phyloP scores from a whole-genome alignment of 2,888 invertebrate species.

The Tetragonisca angustula region DNA sequence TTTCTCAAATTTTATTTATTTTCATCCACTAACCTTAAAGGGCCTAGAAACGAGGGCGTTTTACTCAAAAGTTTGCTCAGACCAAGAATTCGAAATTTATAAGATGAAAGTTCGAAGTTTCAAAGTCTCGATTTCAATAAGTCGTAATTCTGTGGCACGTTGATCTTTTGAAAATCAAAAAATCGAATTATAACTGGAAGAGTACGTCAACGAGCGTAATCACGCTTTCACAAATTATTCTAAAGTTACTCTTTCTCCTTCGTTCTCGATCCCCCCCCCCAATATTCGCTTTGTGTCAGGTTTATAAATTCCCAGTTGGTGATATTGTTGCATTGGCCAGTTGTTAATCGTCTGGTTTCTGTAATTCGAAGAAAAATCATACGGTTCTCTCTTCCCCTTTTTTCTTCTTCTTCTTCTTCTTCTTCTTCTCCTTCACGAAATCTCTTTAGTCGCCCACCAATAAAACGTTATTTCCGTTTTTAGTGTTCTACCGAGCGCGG shows the following conservation, averaged over 20 bases:
- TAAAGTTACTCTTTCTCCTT: background rate
- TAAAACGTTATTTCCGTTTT: conserved; percentile 68
- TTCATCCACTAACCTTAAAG: too few relatives aligned
- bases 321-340: conserved; percentile 23
- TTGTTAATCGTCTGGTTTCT: background rate
- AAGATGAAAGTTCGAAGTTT: too few relatives aligned
- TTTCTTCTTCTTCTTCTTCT: background rate
- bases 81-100: too few relatives aligned
- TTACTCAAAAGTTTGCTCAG: too few relatives aligned
- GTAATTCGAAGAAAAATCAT: conserved; percentile 27
- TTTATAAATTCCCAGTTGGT: conserved; percentile 31
- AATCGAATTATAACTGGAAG: background rate
- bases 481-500: conserved; percentile 48
- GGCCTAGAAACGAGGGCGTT: too few relatives aligned
- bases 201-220: background rate
- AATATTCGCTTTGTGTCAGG: conserved; percentile 23
- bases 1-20: too few relatives aligned
- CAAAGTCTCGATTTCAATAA: too few relatives aligned
- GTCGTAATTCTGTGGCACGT: background rate
- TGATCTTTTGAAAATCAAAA: background rate
- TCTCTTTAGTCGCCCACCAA: conserved; percentile 32
- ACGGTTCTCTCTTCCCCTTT: background rate
- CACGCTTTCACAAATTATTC: background rate
- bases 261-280: background rate
- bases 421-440: background rate